Evolutionary conservation across 2,888 invertebrate species (phyloP).

Genomic region (Pristionchus exspectatus): DNA sequence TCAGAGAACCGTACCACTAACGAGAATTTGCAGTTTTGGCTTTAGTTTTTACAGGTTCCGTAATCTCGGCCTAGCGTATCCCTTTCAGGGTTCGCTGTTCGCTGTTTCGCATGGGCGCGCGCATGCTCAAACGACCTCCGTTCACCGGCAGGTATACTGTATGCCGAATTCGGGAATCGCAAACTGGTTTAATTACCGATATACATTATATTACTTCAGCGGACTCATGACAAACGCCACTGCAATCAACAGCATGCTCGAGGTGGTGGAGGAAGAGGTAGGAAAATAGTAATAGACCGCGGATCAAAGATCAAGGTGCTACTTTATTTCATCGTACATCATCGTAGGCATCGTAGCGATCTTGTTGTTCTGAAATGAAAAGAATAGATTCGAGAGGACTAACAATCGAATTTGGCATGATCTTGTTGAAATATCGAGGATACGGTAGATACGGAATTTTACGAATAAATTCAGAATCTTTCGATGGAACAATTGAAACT

Average conservation of each 20-base stretch:
- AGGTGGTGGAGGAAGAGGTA: neutral
- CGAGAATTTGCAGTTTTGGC: neutral
- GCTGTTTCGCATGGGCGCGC: neutral
- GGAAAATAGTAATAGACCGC: neutral
- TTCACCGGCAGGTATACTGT: neutral
- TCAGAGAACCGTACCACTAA: neutral
- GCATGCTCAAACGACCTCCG: neutral
- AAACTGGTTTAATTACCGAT: neutral
- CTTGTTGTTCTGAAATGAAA: no score
- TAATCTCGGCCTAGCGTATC: neutral
- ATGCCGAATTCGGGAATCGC: neutral
- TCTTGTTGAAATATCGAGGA: no score
- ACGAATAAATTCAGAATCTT: no score
- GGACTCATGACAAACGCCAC: neutral
- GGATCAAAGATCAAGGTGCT: no score
- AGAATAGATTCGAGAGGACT: no score
- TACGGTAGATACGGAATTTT: no score
- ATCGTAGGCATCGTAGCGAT: no score
- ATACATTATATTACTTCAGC: neutral
- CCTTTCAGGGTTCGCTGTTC: neutral
- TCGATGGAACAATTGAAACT: no score
- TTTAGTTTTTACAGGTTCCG: neutral
- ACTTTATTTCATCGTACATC: no score
- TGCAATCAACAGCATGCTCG: neutral
- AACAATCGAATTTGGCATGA: no score